Evolutionary conservation across 2,888 invertebrate genomes (phyloP), one percentile per base, ranked within the genome.

Genomic region (Pelosia muscerda): DNA sequence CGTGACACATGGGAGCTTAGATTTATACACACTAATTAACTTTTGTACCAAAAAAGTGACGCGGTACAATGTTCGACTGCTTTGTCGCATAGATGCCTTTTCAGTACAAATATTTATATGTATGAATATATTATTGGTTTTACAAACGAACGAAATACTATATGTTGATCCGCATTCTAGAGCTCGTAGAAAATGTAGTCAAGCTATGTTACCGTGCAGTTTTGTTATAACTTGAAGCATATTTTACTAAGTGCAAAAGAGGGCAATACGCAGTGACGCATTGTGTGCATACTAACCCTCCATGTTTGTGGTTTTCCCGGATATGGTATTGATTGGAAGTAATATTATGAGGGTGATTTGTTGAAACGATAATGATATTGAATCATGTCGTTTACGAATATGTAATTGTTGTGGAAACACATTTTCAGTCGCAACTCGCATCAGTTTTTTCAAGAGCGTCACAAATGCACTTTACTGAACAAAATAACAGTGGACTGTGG

Each of bases 241-340:
- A 1, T 11, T 54, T 13, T 55, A 3, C 0, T 10, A 2, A 55
- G 23, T 10, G 25, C 25, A 25, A 23, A 13, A 26, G 23, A 55
- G 55, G 55, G 55, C 2, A 8, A 26, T 55, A 25, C 49, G 9
- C 49, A n/a, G n/a, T 49, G 49, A 49, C 49, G 49, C 49, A 49
- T 8, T 42, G 42, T 19, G 19, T 42, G 23, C 13, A 55, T 4
- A 55, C 5, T 55, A 15, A 23, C 25, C 25, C 25, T 55, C 25
- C 55, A 49, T 49, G 8, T 49, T 55, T 55, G 25, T 55, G 55
- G 55, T 25, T 55, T 55, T 8, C 55, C 55, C 25, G 49, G 49
- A 15, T 26, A 55, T 55, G 55, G 55, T 55, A 55, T 55, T 55
- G 55, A 55, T 55, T 55, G 55, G 55, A 0, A 15, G 19, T 23